phyloP scores from a whole-genome alignment of 2,113 vertebrate genomes.

The Leptodactylus fuscus region DNA sequence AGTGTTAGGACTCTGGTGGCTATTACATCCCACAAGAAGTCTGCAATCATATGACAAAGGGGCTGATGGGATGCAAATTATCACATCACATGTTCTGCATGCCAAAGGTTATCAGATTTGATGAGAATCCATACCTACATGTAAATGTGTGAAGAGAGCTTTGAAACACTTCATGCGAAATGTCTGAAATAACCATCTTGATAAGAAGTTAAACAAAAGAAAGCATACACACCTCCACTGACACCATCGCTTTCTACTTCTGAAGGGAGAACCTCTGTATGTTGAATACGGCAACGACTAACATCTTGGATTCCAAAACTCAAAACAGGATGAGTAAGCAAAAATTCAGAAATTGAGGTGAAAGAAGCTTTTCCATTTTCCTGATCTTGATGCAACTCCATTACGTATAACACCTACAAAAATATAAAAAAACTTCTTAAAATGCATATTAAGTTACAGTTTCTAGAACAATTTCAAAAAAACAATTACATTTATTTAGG shows the following conservation, averaged over 20 bases:
- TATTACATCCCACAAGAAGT: no score
- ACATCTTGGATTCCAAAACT: constrained; percentile 96
- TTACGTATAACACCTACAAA: constrained; percentile 92
- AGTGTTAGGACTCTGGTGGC: no score
- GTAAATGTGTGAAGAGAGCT: no score
- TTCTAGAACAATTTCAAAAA: neutral
- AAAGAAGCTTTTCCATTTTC: constrained; percentile 92
- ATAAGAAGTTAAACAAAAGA: no score
- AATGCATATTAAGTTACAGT: neutral
- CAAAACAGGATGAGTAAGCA: constrained; percentile 95
- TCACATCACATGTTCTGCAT: no score
- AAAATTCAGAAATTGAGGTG: constrained; percentile 95
- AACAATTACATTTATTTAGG: no score
- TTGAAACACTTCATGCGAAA: no score
- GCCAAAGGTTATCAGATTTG: no score
- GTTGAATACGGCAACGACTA: constrained; percentile 81
- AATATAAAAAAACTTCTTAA: neutral
- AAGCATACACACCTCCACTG: constrained; percentile 77
- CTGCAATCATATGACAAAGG: no score
- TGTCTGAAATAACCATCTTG: no score
- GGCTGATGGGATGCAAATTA: no score
- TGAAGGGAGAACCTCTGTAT: constrained; percentile 91
- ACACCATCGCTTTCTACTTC: constrained; percentile 92
- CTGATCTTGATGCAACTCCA: constrained; percentile 94
- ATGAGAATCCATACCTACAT: no score